These are phyloP conservation scores for Lasioglossum zephyrum DNA, from an alignment of 2,888 invertebrate genomes.

Conservation along the genomic window DNA sequence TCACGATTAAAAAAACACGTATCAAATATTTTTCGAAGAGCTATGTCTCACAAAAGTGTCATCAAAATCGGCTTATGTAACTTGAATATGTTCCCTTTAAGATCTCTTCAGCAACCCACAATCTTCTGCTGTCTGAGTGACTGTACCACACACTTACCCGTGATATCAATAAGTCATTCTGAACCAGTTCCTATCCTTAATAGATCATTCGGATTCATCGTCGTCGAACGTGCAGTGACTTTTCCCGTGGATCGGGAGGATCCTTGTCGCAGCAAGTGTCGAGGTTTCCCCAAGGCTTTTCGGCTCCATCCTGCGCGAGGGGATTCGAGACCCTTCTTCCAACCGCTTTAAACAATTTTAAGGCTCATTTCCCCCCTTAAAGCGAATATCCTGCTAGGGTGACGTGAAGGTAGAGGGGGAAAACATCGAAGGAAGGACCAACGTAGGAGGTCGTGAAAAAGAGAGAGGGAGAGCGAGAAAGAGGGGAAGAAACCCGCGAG, in stretches of 20 bases:
- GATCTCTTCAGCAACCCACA: too few relatives aligned
- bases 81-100: too few relatives aligned
- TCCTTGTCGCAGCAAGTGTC: slow-evolving; percentile 67
- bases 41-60: too few relatives aligned
- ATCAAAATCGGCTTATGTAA: too few relatives aligned
- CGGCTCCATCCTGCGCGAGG: slow-evolving; percentile 67
- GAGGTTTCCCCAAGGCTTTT: slow-evolving; percentile 68
- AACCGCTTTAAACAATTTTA: slow-evolving; percentile 84
- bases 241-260: slow-evolving; percentile 27
- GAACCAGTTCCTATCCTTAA: background rate
- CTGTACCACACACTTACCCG: too few relatives aligned
- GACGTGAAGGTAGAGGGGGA: slow-evolving; percentile 20
- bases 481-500: slow-evolving; percentile 66
- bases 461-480: slow-evolving; percentile 14
- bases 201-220: background rate
- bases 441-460: background rate
- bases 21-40: too few relatives aligned
- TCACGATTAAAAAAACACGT: too few relatives aligned
- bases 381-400: slow-evolving; percentile 81
- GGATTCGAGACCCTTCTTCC: slow-evolving; percentile 78
- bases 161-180: too few relatives aligned
- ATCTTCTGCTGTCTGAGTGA: too few relatives aligned
- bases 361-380: slow-evolving; percentile 84
- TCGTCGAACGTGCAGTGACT: slow-evolving; percentile 22
- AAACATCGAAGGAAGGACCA: background rate